Base-by-base conservation (phyloP, 2,113 vertebrate species). In the Hydropotes inermis region DNA sequence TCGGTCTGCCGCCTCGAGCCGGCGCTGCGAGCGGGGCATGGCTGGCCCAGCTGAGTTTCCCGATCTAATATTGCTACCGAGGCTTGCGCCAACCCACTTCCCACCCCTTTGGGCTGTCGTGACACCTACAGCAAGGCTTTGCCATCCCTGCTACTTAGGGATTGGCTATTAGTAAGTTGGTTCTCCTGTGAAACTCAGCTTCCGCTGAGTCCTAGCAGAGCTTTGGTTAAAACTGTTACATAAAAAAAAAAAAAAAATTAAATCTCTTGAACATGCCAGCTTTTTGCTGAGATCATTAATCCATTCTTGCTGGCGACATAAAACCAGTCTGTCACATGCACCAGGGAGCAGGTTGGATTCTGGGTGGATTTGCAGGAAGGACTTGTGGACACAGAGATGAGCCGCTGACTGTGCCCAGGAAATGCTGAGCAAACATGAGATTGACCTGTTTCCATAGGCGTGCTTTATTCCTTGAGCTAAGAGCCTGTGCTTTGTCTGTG, bases 201-300 rank as follows among this genome's bases (percentile, higher is more conserved):
- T 98, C 98, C 36, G 1, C 98, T 87, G 97, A 97, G 97, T 98
- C 98, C 98, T 98, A 98, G 94, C 97, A 97, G 57, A 93, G 98
- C 95, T 98, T 98, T 89, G 76, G 97, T 96, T 98, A 98, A 97
- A 98, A 96, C 97, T 90, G 98, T 98, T 98, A 98, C 36, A 98
- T 99, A 98, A 98, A 98, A 96, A 85, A 84, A 57, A 87, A 95
- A 94, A 93, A 19, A 47, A 91, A 95, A 27, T 54, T 94, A 97
- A 98, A 98, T 94, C 98, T 97, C 82, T 97, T 98, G 96, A 92
- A 98, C 97, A 94, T 10, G 87, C 96, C n/a, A 28, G 98, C 97
- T 98, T 98, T 98, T 97, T 98, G 97, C 97, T 98, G 98, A 98
- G 98, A 98, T 98, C 98, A 83, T 97, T 99, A 99, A 99, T 99